Base-by-base conservation (phyloP, 2,888 invertebrate species). In the Lacanobia oleracea region DNA sequence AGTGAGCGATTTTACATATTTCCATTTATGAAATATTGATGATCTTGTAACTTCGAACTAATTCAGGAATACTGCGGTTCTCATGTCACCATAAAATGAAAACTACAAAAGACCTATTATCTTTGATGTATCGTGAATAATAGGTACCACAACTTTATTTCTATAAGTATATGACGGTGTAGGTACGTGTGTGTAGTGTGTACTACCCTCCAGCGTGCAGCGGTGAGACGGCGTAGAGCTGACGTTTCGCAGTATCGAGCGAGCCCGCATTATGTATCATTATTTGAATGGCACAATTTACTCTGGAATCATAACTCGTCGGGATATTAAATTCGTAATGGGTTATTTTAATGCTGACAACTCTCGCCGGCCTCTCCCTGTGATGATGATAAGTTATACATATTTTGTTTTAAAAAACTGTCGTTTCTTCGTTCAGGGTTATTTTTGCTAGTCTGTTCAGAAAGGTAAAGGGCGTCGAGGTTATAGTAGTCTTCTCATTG, bases 271-370 rank as follows among this genome's bases (percentile, higher is more conserved):
- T 95, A 95, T 91, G 93, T 92, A 89, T 94, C 94, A 95, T 95
- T 95, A 95, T 92, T 91, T 89, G 92, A 95, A 95, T 94, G 93
- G 94, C 92, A 94, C 93, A 93, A 94, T 94, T 94, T 94, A 91
- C 92, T 92, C 81, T 88, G 89, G 89, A 93, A 93, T 93, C 92
- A 92, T 93, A 93, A 91, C 91, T 92, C 89, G 88, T 86, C 79
- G 84, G 87, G 90, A 90, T 92, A 93, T 93, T 92, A 93, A 93
- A 93, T 92, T 92, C 89, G 91, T 91, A 93, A 93, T 94, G 92
- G 91, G 88, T 91, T 92, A 91, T 92, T 93, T 93, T 91, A 89
- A 91, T 89, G 86, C 89, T 88, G 90, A 90, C 89, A 90, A 89
- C 87, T 89, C 86, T 86, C 80, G 86, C 80, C 82, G 78, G 77